Conservation (phyloP, 92 coral and sea anemone genomes). For the Micromussa lordhowensis region DNA sequence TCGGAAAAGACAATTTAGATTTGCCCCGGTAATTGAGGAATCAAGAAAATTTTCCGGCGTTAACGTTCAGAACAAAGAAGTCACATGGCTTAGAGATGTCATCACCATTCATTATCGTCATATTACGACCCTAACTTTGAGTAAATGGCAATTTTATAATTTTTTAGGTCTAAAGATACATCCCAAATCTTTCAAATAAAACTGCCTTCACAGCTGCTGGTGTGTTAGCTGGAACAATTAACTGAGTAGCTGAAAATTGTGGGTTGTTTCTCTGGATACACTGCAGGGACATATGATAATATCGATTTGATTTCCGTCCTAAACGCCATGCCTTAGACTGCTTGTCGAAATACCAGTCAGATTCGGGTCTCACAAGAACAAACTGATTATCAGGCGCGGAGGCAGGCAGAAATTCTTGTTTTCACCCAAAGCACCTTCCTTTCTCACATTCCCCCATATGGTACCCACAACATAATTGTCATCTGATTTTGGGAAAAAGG, state of each 20-base stretch:
- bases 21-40: too few relatives aligned
- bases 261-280: slow-evolving; percentile 48
- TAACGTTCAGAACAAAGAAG: too few relatives aligned
- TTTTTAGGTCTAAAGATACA: too few relatives aligned
- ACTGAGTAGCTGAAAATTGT: not conserved
- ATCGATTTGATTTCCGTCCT: slow-evolving; percentile 25
- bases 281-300: not conserved
- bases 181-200: too few relatives aligned
- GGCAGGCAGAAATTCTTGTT: slow-evolving; percentile 58
- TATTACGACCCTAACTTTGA: too few relatives aligned
- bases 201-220: too few relatives aligned
- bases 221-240: too few relatives aligned
- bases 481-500: slow-evolving; percentile 41
- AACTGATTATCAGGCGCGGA: slow-evolving; percentile 63
- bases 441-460: slow-evolving; percentile 64
- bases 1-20: too few relatives aligned
- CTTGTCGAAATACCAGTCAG: slow-evolving; percentile 54
- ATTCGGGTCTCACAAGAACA: slow-evolving; percentile 58
- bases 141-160: too few relatives aligned
- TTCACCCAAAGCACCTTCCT: slow-evolving; percentile 47
- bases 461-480: slow-evolving; percentile 44
- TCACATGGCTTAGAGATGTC: too few relatives aligned
- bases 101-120: too few relatives aligned
- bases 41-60: too few relatives aligned
- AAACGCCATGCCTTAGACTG: slow-evolving; percentile 39